Evolutionary conservation across 2,113 vertebrate species (phyloP), one percentile per base, ranked within the genome.

Genomic region (Thryonomys swinderianus): DNA sequence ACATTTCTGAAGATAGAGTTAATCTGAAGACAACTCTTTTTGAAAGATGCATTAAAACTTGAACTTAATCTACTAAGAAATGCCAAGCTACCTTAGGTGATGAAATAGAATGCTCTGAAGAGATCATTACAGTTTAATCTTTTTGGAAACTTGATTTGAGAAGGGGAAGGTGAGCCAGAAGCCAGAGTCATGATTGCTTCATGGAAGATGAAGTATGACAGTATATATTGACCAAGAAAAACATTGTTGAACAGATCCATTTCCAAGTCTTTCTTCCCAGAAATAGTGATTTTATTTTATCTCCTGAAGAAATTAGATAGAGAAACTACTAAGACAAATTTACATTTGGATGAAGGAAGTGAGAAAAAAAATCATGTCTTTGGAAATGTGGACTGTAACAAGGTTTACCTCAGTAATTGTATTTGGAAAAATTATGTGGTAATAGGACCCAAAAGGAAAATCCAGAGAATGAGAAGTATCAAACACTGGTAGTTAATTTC

Each of bases 141-240:
- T 90, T 95, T 87, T 48, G 87, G 67, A 92, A 97, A 85, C 30
- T 87, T 90, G 51, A 86, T 95, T 92, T 96, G 67, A 42, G 71
- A 92, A 95, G 76, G 78, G 14, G 82, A 51, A 90, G 45, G 76
- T 61, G 69, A 84, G 51, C 69, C 74, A 62, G 62, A 96, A 86
- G 40, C 5, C 45, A 71, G n/a, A 4, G 27, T n/a, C 23, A 32
- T 92, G 80, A 96, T 85, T 76, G 57, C 23, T 79, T 79, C 57
- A 51, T 32, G 37, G 78, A 83, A 92, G 94, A 94, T 95, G 79
- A 93, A 92, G n/a, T 48, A 16, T 1, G 57, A 57, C 27, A 66
- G 23, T 5, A 2, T 67, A 85, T 92, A 74, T 30, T 67, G 67
- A 90, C 57, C 67, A 86, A 91, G 94, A 92, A 92, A 83, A 97